A percentile compares a stretch with the other conserved stretches of the same genome.
phyloP scores from a whole-genome alignment of 2,113 vertebrate genomes.

The Coryphaenoides rupestris region DNA sequence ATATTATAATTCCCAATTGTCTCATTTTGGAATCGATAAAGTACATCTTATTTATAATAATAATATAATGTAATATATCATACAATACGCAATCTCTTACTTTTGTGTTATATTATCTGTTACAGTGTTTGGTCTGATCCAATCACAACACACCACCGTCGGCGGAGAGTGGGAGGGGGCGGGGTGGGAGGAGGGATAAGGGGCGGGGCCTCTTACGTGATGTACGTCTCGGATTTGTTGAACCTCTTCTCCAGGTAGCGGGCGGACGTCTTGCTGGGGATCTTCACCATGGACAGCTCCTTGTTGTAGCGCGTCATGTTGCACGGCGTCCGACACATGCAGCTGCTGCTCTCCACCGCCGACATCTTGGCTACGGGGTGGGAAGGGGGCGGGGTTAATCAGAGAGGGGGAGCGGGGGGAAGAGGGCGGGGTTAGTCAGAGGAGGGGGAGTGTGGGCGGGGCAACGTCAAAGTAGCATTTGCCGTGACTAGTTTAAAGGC shows the following conservation, averaged over 20 bases:
- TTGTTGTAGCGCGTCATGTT: slow-evolving; percentile 98
- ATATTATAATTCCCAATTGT: too few relatives aligned
- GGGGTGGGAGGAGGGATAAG: not conserved
- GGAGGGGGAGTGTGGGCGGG: too few relatives aligned
- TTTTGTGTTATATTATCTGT: too few relatives aligned
- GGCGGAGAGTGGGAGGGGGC: not conserved
- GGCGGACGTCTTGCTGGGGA: slow-evolving; percentile 96
- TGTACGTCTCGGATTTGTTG: slow-evolving; percentile 97
- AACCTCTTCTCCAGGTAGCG: slow-evolving; percentile 99
- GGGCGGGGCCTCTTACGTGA: slow-evolving; percentile 80
- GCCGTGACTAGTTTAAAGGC: too few relatives aligned
- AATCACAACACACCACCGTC: not conserved
- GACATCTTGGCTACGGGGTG: slow-evolving; percentile 81
- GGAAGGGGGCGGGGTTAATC: not conserved
- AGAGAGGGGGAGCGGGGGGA: not conserved
- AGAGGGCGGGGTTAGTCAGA: too few relatives aligned
- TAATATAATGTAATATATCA: too few relatives aligned
- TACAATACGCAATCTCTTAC: too few relatives aligned
- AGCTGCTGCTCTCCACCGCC: slow-evolving; percentile 88
- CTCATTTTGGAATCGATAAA: too few relatives aligned
- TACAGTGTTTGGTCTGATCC: not conserved
- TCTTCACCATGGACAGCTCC: slow-evolving; percentile 99
- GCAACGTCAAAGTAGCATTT: too few relatives aligned
- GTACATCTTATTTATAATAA: too few relatives aligned
- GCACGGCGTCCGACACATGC: slow-evolving; percentile 92